Evolutionary conservation across 2,797 vertebrate genomes (phyloP).

Genomic region (Botia almorhae): DNA sequence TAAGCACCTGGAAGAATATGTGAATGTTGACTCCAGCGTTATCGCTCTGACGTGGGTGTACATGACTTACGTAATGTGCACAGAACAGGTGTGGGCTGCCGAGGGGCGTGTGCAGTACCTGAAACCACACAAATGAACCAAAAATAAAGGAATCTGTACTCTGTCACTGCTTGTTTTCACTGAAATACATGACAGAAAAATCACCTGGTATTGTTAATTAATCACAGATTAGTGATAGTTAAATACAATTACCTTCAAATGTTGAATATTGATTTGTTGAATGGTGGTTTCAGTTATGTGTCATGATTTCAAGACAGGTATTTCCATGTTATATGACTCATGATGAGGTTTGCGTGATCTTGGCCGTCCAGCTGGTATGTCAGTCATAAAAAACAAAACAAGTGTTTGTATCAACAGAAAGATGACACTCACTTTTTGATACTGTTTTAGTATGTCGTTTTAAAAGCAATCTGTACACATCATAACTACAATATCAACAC

Average conservation of each 20-base stretch:
- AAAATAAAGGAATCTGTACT: neutral
- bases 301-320: neutral
- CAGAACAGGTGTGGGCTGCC: conserved; percentile 39
- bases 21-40: conserved; percentile 4
- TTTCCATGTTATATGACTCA: conserved; percentile 25
- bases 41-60: conserved; percentile 16
- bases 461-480: no score
- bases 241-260: neutral
- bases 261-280: neutral
- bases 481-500: no score
- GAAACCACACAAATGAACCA: conserved; percentile 4
- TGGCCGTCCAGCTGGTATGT: conserved; percentile 11
- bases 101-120: conserved; percentile 18
- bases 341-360: neutral
- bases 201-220: neutral
- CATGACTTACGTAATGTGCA: conserved; percentile 23
- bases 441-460: neutral
- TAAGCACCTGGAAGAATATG: neutral
- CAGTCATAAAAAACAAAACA: conserved; percentile 2
- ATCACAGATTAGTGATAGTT: neutral
- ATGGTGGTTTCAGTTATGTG: conserved; percentile 10
- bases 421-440: neutral
- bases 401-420: neutral
- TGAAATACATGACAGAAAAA: neutral
- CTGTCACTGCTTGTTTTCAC: neutral